Percentiles rank a stretch among this genome's conserved stretches.
phyloP scores from a whole-genome alignment of 2,113 vertebrate genomes.

The Oncorhynchus clarkii region DNA sequence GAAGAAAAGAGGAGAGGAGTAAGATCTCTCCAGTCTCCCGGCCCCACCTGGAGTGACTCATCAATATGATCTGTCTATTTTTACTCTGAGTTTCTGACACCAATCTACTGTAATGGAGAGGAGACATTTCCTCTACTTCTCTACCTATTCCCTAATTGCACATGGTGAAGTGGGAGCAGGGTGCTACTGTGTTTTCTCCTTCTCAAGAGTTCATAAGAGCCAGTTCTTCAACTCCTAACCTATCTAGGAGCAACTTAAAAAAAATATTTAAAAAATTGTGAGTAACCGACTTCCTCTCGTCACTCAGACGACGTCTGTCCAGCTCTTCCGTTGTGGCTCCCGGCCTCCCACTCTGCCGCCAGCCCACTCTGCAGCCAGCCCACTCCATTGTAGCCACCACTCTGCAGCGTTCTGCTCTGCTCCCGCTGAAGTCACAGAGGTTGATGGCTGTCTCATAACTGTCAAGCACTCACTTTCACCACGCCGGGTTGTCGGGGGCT shows the following conservation, averaged over 20 bases:
- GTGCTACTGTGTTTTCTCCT: too few relatives aligned
- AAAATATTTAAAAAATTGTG: background rate
- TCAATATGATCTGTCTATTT: constrained; percentile 46
- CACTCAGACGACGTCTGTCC: constrained; percentile 20
- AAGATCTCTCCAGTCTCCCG: constrained; percentile 9
- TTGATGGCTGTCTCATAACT: constrained; percentile 49
- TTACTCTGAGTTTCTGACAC: constrained; percentile 15
- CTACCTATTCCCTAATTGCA: background rate
- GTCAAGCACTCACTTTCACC: constrained; percentile 49
- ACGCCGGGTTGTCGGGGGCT: constrained; percentile 23
- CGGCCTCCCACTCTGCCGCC: too few relatives aligned
- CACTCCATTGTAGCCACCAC: constrained; percentile 17
- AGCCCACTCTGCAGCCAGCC: too few relatives aligned
- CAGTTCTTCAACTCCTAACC: constrained; percentile 17
- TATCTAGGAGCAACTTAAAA: too few relatives aligned
- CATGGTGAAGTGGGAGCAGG: too few relatives aligned
- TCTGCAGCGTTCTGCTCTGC: background rate
- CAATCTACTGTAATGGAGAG: constrained; percentile 36
- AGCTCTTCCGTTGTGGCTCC: background rate
- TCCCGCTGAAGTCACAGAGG: constrained; percentile 30
- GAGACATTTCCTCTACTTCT: constrained; percentile 41
- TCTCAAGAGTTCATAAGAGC: constrained; percentile 6
- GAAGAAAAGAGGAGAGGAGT: background rate
- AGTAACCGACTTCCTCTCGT: constrained; percentile 36
- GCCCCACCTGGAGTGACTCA: constrained; percentile 35